These are phyloP conservation scores for Leptocoma aspasia DNA, from an alignment of 2,113 vertebrate genomes.

Conservation along the genomic window DNA sequence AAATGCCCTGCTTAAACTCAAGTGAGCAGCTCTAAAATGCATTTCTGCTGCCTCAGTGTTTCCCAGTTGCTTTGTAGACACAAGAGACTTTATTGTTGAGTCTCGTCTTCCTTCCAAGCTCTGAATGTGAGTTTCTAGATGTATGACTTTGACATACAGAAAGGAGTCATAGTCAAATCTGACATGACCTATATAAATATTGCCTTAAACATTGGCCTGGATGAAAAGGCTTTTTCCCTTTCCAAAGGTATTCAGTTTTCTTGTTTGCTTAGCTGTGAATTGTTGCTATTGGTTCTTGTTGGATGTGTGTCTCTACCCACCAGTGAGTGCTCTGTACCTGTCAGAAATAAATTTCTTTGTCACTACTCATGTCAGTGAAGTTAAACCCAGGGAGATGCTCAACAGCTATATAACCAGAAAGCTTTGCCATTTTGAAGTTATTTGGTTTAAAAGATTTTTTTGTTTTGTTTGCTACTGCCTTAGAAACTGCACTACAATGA, in stretches of 20 bases:
- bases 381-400: neutral
- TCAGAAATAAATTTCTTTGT: neutral
- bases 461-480: neutral
- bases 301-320: neutral
- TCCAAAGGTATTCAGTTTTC: neutral
- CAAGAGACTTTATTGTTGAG: neutral
- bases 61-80: neutral
- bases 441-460: neutral
- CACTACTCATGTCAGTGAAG: neutral
- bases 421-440: neutral
- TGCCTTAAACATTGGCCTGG: neutral
- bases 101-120: neutral
- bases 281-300: neutral
- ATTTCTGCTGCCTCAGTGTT: slow-evolving; percentile 12
- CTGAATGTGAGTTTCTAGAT: neutral
- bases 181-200: neutral
- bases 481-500: neutral
- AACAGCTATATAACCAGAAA: neutral
- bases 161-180: neutral
- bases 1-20: neutral
- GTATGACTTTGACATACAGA: neutral
- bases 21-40: neutral
- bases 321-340: neutral
- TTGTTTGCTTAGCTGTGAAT: neutral
- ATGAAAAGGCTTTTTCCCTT: neutral